These are phyloP conservation scores for Sminthopsis crassicaudata DNA, from an alignment of 2,113 vertebrate genomes.

Conservation along the genomic window DNA sequence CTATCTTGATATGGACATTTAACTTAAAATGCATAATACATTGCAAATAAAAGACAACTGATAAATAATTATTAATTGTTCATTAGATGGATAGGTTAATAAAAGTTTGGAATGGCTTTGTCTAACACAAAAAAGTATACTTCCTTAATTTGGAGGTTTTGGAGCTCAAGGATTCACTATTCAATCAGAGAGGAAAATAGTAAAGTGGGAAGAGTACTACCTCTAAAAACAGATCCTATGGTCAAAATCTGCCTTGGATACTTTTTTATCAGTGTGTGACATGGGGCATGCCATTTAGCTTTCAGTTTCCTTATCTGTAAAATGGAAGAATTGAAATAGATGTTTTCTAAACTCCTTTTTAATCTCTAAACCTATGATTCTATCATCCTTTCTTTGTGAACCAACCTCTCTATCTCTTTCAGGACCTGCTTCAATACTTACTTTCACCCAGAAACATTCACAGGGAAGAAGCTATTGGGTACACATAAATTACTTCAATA, in stretches of 20 bases:
- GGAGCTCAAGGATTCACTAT: neutral
- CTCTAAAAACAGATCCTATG: neutral
- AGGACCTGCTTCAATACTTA: conserved; percentile 7
- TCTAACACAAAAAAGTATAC: neutral
- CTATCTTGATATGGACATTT: too few species aligned
- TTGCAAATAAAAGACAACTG: too few species aligned
- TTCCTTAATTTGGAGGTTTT: neutral
- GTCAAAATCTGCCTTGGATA: neutral
- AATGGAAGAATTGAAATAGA: neutral
- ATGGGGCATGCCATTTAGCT: neutral
- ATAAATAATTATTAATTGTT: too few species aligned
- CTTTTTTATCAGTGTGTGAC: neutral
- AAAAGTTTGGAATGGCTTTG: neutral
- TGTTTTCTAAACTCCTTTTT: neutral
- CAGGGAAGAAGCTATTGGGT: conserved; percentile 6
- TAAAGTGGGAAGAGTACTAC: neutral
- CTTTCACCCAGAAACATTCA: neutral
- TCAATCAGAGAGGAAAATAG: neutral
- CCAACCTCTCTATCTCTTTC: neutral
- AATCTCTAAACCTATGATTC: neutral
- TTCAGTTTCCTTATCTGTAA: neutral
- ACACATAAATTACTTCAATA: neutral
- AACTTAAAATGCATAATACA: too few species aligned
- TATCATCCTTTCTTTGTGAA: neutral
- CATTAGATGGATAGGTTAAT: too few species aligned